Evolutionary conservation across 1,140 invertebrate species (phyloP).

Genomic region (Bombyx mori): DNA sequence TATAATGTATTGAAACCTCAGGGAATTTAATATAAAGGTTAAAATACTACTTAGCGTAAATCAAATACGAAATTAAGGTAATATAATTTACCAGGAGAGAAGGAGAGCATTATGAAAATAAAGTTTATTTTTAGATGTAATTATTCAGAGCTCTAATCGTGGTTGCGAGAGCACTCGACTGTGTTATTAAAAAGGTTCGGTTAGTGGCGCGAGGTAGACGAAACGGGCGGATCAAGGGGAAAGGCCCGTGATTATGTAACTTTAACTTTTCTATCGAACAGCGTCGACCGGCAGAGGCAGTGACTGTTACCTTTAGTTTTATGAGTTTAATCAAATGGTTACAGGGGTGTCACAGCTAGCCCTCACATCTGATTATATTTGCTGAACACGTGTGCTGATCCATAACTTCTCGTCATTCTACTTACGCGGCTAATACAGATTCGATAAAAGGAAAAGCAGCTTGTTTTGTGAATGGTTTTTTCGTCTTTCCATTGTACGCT

Average conservation of each 20-base stretch:
- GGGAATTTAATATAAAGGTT: too few species aligned
- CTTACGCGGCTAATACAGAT: slow-evolving; percentile 7
- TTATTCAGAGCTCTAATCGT: slow-evolving; percentile 59
- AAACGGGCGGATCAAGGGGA: slow-evolving; percentile 38
- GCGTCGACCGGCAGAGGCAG: slow-evolving; percentile 24
- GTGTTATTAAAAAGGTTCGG: slow-evolving; percentile 65
- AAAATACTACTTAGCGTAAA: too few species aligned
- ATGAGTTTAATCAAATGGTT: slow-evolving; percentile 63
- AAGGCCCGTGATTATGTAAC: slow-evolving; percentile 37
- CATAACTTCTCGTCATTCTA: slow-evolving; percentile 18
- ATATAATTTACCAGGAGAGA: too few species aligned
- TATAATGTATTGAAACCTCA: too few species aligned
- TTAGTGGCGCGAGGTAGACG: slow-evolving; percentile 33
- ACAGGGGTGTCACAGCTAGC: slow-evolving; percentile 43
- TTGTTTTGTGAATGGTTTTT: too few species aligned
- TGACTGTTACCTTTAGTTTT: slow-evolving; percentile 37
- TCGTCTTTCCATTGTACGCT: too few species aligned
- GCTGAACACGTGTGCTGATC: slow-evolving; percentile 37
- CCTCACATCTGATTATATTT: slow-evolving; percentile 43
- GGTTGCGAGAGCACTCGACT: slow-evolving; percentile 56
- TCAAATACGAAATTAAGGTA: too few species aligned
- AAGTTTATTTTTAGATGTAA: slow-evolving; percentile 16
- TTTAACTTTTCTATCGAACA: slow-evolving; percentile 44
- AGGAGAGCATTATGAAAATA: too few species aligned
- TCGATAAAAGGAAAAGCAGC: background rate